phyloP scores from a whole-genome alignment of 30 jellyfish, hydroid and myxozoan genomes.

The Cassiopea andromeda region DNA sequence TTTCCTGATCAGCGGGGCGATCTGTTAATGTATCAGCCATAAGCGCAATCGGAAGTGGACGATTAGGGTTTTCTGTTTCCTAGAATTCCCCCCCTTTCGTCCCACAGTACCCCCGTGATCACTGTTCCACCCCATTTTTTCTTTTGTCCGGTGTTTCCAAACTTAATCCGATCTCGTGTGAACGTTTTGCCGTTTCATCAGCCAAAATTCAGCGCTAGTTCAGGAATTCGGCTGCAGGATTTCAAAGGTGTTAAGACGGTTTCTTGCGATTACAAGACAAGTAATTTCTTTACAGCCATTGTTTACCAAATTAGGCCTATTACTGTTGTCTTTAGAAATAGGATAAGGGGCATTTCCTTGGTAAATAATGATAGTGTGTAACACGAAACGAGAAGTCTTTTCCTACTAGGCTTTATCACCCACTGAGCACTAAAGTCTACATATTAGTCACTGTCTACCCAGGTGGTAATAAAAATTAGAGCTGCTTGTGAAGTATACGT shows the following conservation, averaged over 20 bases:
- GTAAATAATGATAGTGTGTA: neutral
- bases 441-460: neutral
- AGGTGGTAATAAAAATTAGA: neutral
- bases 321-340: constrained; percentile 20
- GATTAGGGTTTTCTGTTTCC: neutral
- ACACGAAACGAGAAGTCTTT: neutral
- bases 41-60: neutral
- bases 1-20: no score
- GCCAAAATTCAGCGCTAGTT: neutral
- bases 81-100: neutral
- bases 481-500: neutral
- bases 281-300: constrained; percentile 3
- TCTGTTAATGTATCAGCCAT: neutral
- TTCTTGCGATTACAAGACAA: neutral
- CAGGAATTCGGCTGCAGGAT: constrained; percentile 1
- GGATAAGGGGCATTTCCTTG: constrained; percentile 10
- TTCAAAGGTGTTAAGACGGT: constrained; percentile 9
- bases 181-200: neutral
- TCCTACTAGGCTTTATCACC: neutral
- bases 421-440: neutral
- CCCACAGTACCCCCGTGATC: constrained; percentile 21
- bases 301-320: constrained; percentile 36
- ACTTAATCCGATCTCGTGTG: neutral
- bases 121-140: neutral
- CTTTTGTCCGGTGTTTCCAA: neutral